A percentile compares a stretch with the other conserved stretches of the same genome.
Conservation (phyloP, 2,888 invertebrate species). For the Epistrophe eligans region DNA sequence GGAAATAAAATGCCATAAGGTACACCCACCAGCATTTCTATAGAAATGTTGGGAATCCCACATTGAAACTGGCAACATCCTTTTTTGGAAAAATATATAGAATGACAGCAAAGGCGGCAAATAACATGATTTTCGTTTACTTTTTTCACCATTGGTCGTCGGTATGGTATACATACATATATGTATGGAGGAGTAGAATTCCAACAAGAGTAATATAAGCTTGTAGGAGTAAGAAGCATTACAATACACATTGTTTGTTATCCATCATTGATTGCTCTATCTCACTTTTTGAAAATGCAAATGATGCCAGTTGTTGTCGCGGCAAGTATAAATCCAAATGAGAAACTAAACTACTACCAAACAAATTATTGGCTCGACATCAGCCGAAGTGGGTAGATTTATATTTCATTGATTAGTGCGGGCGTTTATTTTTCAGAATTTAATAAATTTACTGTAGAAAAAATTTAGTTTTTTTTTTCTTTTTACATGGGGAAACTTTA, state of each 20-base stretch:
- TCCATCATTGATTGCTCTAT: constrained; percentile 43
- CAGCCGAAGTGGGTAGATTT: constrained; percentile 69
- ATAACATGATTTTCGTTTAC: constrained; percentile 38
- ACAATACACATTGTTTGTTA: constrained; percentile 58
- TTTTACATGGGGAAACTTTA: no score
- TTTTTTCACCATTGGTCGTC: constrained; percentile 1
- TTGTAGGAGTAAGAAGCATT: constrained; percentile 52
- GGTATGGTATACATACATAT: no score
- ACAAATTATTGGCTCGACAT: constrained; percentile 49
- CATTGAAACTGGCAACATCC: constrained; percentile 66
- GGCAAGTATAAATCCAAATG: constrained; percentile 30
- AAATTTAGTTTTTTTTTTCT: background rate
- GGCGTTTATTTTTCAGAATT: constrained; percentile 47
- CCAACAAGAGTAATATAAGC: background rate
- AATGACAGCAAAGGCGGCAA: constrained; percentile 63
- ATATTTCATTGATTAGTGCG: constrained; percentile 70
- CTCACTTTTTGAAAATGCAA: constrained; percentile 52
- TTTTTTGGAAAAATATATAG: constrained; percentile 54
- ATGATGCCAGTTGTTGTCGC: constrained; percentile 42
- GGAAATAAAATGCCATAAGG: constrained; percentile 43
- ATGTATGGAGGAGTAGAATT: constrained; percentile 15
- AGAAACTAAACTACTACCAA: background rate
- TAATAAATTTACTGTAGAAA: background rate
- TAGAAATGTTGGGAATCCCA: constrained; percentile 63
- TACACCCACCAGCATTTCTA: constrained; percentile 44